Percentiles rank a stretch among this genome's conserved stretches.
Conservation (phyloP, 2,797 vertebrate species). For the Melopsittacus undulatus region DNA sequence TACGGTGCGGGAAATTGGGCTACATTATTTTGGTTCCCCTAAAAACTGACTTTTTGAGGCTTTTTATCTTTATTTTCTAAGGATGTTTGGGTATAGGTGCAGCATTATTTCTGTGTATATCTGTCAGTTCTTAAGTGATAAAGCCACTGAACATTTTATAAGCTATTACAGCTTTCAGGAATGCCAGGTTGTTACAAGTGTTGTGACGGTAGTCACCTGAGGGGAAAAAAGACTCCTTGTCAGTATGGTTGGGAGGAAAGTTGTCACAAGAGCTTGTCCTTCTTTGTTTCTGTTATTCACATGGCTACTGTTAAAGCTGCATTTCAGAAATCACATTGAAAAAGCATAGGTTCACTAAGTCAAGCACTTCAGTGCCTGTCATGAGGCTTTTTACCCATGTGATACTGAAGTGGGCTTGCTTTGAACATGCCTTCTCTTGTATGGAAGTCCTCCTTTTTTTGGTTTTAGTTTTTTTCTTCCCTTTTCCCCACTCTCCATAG, state of each 20-base stretch:
- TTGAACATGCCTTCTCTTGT: not conserved
- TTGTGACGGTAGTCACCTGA: not conserved
- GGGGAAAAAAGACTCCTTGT: not conserved
- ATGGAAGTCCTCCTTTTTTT: not conserved
- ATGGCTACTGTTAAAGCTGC: not conserved
- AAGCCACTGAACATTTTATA: not conserved
- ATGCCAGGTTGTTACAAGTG: not conserved
- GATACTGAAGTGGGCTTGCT: not conserved
- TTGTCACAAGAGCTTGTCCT: not conserved
- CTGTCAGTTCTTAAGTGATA: not conserved
- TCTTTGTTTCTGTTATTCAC: not conserved
- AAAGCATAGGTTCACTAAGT: not conserved
- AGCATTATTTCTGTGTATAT: not conserved
- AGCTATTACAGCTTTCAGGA: not conserved
- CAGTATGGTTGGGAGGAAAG: not conserved
- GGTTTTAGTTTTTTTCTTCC: fast-evolving
- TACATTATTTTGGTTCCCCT: not conserved
- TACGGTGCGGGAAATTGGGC: not conserved
- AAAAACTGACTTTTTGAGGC: not conserved
- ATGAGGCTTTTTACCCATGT: not conserved
- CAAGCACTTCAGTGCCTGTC: not conserved
- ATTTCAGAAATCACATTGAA: not conserved
- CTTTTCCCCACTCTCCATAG: fast-evolving
- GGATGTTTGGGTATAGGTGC: fast-evolving
- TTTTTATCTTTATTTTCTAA: not conserved